Evolutionary conservation across 2,797 vertebrate species (phyloP).

Genomic region (Neoniphon sammara): DNA sequence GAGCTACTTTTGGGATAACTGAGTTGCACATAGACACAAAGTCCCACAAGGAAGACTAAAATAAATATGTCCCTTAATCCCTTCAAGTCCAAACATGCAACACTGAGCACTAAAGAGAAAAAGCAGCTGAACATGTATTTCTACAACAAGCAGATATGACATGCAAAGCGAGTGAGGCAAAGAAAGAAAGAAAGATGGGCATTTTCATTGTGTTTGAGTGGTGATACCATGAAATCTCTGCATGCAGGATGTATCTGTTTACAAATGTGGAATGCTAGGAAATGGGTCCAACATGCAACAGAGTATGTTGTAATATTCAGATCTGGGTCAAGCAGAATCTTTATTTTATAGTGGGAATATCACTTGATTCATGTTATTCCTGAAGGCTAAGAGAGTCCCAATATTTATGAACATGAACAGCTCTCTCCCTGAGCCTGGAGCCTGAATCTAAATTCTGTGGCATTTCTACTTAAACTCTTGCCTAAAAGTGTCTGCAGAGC

Average conservation of each 20-base stretch:
- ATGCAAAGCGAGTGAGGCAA: conserved; percentile 22
- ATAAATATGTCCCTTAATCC: conserved; percentile 30
- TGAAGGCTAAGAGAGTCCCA: neutral
- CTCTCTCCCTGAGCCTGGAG: no score
- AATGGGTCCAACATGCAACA: neutral
- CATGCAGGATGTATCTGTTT: no score
- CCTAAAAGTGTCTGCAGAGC: no score
- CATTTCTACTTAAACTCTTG: no score
- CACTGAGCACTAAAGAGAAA: conserved; percentile 8
- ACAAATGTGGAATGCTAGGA: neutral
- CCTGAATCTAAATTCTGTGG: no score
- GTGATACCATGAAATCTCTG: neutral
- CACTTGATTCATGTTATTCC: neutral
- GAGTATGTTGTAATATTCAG: neutral
- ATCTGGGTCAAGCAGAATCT: neutral
- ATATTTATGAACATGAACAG: neutral
- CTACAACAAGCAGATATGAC: conserved; percentile 10
- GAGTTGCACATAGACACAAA: neutral
- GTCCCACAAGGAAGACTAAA: neutral
- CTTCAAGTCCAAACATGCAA: conserved; percentile 21
- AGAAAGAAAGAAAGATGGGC: neutral
- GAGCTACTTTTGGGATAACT: no score
- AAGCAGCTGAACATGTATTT: neutral
- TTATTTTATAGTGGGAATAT: neutral
- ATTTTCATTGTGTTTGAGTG: neutral